Conservation (phyloP, 2,113 vertebrate genomes). For the Lethenteron camtschaticum region DNA sequence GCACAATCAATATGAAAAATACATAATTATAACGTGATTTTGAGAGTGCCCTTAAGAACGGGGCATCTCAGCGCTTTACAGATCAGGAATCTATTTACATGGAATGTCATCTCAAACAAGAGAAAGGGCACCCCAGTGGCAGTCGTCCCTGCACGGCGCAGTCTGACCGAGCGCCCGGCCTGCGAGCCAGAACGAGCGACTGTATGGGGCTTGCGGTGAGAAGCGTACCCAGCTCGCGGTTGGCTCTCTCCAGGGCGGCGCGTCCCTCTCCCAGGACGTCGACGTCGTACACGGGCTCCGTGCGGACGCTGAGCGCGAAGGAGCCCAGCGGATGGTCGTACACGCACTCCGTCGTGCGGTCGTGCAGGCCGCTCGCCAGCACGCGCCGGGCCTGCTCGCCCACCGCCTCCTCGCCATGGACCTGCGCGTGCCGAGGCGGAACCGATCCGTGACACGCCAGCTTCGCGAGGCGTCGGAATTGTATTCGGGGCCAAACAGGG, state of each 20-base stretch:
- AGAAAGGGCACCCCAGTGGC: too few relatives aligned
- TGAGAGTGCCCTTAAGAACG: too few relatives aligned
- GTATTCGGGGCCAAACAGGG: not conserved
- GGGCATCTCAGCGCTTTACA: too few relatives aligned
- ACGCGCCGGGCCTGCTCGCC: constrained; percentile 17
- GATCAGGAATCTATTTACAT: too few relatives aligned
- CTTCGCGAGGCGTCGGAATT: not conserved
- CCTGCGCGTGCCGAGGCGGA: constrained; percentile 14
- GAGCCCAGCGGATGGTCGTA: constrained; percentile 34
- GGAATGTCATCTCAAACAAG: too few relatives aligned
- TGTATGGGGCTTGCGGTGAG: too few relatives aligned
- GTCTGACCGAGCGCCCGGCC: too few relatives aligned
- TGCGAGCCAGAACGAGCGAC: too few relatives aligned
- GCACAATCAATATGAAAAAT: too few relatives aligned
- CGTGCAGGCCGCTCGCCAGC: constrained; percentile 29
- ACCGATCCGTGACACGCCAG: constrained; percentile 13
- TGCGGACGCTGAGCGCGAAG: constrained; percentile 27
- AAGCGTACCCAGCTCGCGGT: constrained; percentile 37
- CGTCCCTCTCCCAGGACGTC: constrained; percentile 36
- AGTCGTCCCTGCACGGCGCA: too few relatives aligned
- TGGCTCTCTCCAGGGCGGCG: constrained; percentile 35
- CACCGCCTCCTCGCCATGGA: constrained; percentile 7
- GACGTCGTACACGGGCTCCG: constrained; percentile 31
- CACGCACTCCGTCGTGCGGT: constrained; percentile 52
- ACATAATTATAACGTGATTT: too few relatives aligned